Base-by-base conservation (phyloP, 2,113 vertebrate genomes). In the Formicarius rufipectus region DNA sequence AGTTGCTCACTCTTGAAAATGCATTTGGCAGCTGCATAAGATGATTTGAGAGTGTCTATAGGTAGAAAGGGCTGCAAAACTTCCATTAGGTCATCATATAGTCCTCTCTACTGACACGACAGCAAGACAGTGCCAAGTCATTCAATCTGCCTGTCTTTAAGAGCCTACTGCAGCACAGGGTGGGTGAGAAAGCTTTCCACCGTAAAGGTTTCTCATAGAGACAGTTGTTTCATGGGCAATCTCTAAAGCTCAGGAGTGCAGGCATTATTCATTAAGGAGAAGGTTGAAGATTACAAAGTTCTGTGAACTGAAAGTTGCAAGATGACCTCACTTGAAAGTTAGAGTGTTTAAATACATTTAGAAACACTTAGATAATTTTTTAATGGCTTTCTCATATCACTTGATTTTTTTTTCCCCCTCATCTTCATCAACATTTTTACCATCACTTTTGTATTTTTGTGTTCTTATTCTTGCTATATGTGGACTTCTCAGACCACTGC, bases 71-170 rank as follows among this genome's bases (percentile, higher is more conserved):
- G 50, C 90, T 95, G 90, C 79, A 92, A 69, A 94, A 90, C 79
- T 97, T 96, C 95, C 94, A 96, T 96, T 81, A 95, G 89, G 64
- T 96, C 95, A 97, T 78, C 83, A 22, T 81, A 83, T 33, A 96
- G 88, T 39, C 64, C 56, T 93, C 56, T 76, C 52, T 33, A 83
- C 59, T 93, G 90, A 86, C 82, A 88, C 0, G 3, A 80, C 42
- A 88, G 75, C 72, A 74, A 81, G 90, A 47, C 39, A 53, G 63
- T 33, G 79, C 83, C 86, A 90, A 71, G 94, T 88, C 83, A 97
- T 92, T 89, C 0, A 47, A 96, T 95, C 83, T 77, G 79, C 47
- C 88, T 63, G 28, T 66, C 85, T 94, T 42, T 66, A 84, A 90
- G 67, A 81, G 64, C 55, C 59, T 77, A 24, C 63, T 77, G 79